These are phyloP conservation scores for Clitarchus hookeri DNA, from an alignment of 2,888 invertebrate genomes.

Conservation along the genomic window DNA sequence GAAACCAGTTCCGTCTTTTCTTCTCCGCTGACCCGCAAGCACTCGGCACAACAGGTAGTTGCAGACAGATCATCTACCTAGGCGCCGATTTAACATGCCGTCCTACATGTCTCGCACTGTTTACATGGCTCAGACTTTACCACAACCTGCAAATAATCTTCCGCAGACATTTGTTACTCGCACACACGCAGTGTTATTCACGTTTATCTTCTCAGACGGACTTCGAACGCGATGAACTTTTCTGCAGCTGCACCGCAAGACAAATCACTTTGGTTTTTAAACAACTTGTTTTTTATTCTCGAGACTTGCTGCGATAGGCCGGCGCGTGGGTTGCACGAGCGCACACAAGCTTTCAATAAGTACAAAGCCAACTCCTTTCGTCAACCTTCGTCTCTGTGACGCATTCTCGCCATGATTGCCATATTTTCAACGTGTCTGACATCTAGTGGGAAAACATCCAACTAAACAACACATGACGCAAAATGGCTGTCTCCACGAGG, in stretches of 20 bases:
- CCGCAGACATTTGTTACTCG: neutral
- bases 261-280: neutral
- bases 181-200: neutral
- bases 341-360: conserved; percentile 32
- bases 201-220: neutral
- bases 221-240: neutral
- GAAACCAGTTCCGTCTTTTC: conserved; percentile 2
- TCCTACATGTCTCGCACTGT: neutral
- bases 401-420: conserved; percentile 35
- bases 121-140: neutral
- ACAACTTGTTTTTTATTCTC: neutral
- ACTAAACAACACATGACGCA: conserved; percentile 38
- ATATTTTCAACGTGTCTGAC: conserved; percentile 36
- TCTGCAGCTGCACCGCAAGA: neutral
- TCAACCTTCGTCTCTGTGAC: conserved; percentile 35
- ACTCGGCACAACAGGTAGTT: conserved; percentile 8
- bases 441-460: conserved; percentile 39
- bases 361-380: conserved; percentile 29
- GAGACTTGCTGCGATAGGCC: neutral
- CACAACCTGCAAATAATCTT: neutral
- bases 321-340: conserved; percentile 38
- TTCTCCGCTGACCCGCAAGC: neutral
- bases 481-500: conserved; percentile 40
- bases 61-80: neutral
- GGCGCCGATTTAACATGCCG: neutral